These are phyloP conservation scores for Lepidocyrtinus sp. DNA, from an alignment of 2,888 invertebrate genomes.

Conservation along the genomic window DNA sequence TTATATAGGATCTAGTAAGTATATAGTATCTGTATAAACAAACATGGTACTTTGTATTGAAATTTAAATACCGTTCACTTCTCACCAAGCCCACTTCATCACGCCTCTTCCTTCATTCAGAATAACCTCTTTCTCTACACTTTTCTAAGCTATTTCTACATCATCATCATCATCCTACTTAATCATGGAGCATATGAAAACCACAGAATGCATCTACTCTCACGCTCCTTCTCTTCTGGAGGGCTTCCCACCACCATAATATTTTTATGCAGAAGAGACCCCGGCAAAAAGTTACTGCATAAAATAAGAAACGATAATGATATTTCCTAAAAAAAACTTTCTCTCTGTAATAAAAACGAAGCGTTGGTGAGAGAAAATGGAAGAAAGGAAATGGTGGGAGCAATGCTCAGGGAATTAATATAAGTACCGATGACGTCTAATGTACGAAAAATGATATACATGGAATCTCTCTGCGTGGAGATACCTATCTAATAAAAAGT, in stretches of 20 bases:
- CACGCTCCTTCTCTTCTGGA: not conserved
- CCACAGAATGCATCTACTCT: constrained; percentile 20
- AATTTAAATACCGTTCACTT: constrained; percentile 47
- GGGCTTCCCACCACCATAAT: constrained; percentile 20
- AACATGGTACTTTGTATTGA: constrained; percentile 33
- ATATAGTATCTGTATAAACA: not conserved
- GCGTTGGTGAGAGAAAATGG: constrained; percentile 4
- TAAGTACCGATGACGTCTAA: constrained; percentile 6
- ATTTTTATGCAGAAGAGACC: constrained; percentile 27
- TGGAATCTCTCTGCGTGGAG: not conserved
- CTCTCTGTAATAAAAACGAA: constrained; percentile 28
- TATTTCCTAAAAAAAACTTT: constrained; percentile 45
- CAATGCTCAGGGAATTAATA: constrained; percentile 2
- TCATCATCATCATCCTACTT: constrained; percentile 11
- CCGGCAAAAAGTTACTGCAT: constrained; percentile 33
- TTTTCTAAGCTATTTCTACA: constrained; percentile 13
- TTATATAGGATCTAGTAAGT: not conserved
- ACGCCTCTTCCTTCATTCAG: constrained; percentile 15
- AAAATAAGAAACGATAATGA: constrained; percentile 50
- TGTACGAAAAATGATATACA: constrained; percentile 11
- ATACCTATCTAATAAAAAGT: not conserved
- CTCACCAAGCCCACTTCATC: constrained; percentile 35
- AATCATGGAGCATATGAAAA: constrained; percentile 30
- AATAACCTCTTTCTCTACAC: constrained; percentile 22
- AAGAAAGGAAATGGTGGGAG: constrained; percentile 2